Percentiles rank a stretch among this genome's conserved stretches.
phyloP scores from a whole-genome alignment of 2,113 vertebrate species.

The Porphyrio hochstetteri region DNA sequence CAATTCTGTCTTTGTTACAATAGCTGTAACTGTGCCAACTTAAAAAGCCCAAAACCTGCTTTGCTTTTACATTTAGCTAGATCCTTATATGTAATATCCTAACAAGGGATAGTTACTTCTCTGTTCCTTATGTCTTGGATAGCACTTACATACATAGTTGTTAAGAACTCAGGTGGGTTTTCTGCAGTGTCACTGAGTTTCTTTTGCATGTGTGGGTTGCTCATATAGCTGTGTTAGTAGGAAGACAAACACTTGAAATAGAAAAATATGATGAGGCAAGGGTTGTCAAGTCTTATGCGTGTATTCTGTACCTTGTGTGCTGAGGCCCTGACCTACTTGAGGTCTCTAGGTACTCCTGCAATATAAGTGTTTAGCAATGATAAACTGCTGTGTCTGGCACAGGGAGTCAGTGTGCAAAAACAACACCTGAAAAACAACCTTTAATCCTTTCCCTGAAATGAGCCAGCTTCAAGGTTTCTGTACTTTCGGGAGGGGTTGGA shows the following conservation, averaged over 20 bases:
- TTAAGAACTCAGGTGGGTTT: background rate
- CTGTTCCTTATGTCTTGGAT: background rate
- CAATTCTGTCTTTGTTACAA: background rate
- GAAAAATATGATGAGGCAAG: constrained; percentile 22
- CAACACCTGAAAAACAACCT: background rate
- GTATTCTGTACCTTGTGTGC: background rate
- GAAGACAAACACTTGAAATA: constrained; percentile 21
- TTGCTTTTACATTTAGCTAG: background rate
- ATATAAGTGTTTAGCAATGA: background rate
- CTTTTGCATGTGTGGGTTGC: background rate
- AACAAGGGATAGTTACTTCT: background rate
- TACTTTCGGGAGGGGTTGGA: background rate
- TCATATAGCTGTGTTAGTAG: background rate
- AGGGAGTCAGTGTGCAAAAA: background rate
- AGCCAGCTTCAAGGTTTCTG: background rate
- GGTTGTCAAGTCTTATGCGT: background rate
- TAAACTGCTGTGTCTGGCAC: background rate
- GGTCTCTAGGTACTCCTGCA: background rate
- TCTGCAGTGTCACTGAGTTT: background rate
- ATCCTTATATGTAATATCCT: background rate
- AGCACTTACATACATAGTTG: background rate
- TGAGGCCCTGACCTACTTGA: background rate
- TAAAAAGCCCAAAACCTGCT: background rate
- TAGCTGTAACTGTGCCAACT: background rate
- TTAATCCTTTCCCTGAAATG: constrained; percentile 5